Evolutionary conservation across 2,113 vertebrate species (phyloP), one percentile per base, ranked within the genome.

Genomic region (Hippopotamus amphibius): DNA sequence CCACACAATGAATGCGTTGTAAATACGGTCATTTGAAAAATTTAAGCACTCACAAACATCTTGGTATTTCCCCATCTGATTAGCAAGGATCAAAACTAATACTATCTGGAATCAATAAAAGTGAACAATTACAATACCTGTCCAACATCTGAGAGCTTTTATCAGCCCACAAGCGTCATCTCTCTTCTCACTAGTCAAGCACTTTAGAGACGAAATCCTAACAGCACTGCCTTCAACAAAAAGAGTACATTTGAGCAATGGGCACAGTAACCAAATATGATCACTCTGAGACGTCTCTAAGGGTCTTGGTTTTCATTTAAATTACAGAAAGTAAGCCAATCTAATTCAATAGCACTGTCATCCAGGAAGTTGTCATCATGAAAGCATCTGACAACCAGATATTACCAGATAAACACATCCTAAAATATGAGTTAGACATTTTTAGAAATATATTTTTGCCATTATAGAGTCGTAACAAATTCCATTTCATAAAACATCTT

Each of bases 381-480:
- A 88, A 93, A 88, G 46, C 55, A 81, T 48, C 6, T 82, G 21
- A 82, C 48, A 82, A n/a, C 59, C 59, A 95, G 28, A 59, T 57
- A 82, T 55, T 55, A 72, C 15, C n/a, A 83, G 37, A 88, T 71
- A 91, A 71, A 53, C 15, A 24, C 65, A 17, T 77, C 26, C 43
- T 30, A 84, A 74, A 69, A 94, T 41, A 59, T 33, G 94, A 88
- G 68, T 71, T 22, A 69, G 69, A 81, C 17, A 94, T 37, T 84
- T 72, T 83, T 48, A 71, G 71, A 93, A 95, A 50, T 41, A 48
- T 61, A 77, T 71, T 88, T 87, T 50, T 66, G 43, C 28, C 50
- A 79, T 55, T 88, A 88, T 76, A 92, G 86, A 93, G 15, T 66
- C 9, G 63, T 30, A 12, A 68, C 37, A 84, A 88, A 96, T 53